phyloP scores from a whole-genome alignment of 92 coral and sea anemone species.

The Umimayanthus kanabou region DNA sequence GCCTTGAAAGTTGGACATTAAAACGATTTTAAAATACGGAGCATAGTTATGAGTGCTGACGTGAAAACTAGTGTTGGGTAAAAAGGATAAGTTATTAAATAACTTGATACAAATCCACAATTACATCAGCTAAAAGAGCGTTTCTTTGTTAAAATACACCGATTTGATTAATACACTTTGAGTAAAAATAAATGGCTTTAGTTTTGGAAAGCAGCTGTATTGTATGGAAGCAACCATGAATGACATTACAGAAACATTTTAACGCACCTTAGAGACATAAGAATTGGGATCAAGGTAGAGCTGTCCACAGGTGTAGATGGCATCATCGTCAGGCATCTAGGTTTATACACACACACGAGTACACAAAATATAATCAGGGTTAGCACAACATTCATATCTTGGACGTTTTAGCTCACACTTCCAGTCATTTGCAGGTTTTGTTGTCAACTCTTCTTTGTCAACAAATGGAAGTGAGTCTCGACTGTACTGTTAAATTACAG shows the following conservation, averaged over 20 bases:
- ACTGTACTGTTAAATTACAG: too few relatives aligned
- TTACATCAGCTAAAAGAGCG: too few relatives aligned
- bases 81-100: too few relatives aligned
- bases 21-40: too few relatives aligned
- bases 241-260: neutral
- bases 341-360: neutral
- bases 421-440: neutral
- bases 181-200: too few relatives aligned
- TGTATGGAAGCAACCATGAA: neutral
- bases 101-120: too few relatives aligned
- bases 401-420: neutral
- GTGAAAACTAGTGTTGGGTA: too few relatives aligned
- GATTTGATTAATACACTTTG: too few relatives aligned
- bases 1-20: too few relatives aligned
- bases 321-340: constrained; percentile 93
- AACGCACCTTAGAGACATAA: constrained; percentile 84
- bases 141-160: too few relatives aligned
- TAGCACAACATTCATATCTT: neutral
- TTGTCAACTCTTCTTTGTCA: neutral
- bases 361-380: neutral
- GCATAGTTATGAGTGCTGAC: too few relatives aligned
- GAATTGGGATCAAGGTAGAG: constrained; percentile 88
- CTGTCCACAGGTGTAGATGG: constrained; percentile 79
- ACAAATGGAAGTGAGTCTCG: neutral
- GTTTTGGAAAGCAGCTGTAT: too few relatives aligned